Conservation (phyloP, 1,140 invertebrate genomes). For the Drosophila mojavensis region DNA sequence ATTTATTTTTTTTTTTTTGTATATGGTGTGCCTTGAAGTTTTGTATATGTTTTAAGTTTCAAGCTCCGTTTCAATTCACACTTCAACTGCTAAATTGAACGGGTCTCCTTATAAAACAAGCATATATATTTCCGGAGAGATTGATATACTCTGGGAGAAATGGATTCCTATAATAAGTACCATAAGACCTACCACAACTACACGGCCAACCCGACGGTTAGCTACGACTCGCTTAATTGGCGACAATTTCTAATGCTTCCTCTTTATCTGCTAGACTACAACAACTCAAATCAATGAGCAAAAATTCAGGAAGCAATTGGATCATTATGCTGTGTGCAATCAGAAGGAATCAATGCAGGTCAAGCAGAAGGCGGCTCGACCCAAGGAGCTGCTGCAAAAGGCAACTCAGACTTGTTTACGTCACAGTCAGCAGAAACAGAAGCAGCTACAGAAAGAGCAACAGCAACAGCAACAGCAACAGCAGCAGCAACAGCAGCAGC, state of each 20-base stretch:
- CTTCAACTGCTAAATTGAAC: neutral
- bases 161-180: neutral
- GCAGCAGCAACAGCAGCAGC: neutral
- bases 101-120: neutral
- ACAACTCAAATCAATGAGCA: neutral
- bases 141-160: neutral
- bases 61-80: neutral
- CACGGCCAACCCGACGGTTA: neutral
- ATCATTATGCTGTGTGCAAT: neutral
- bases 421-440: neutral
- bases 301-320: neutral
- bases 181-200: neutral
- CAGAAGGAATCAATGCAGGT: neutral
- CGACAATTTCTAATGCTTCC: too few relatives aligned
- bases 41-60: neutral
- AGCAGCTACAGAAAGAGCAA: too few relatives aligned
- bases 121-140: neutral
- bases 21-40: neutral
- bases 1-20: too few relatives aligned
- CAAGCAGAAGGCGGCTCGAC: neutral
- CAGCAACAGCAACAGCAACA: neutral
- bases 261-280: too few relatives aligned
- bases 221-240: neutral
- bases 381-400: neutral
- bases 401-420: constrained; percentile 3